phyloP scores from a whole-genome alignment of 2,888 invertebrate genomes.

The Netelia fuscicornis region DNA sequence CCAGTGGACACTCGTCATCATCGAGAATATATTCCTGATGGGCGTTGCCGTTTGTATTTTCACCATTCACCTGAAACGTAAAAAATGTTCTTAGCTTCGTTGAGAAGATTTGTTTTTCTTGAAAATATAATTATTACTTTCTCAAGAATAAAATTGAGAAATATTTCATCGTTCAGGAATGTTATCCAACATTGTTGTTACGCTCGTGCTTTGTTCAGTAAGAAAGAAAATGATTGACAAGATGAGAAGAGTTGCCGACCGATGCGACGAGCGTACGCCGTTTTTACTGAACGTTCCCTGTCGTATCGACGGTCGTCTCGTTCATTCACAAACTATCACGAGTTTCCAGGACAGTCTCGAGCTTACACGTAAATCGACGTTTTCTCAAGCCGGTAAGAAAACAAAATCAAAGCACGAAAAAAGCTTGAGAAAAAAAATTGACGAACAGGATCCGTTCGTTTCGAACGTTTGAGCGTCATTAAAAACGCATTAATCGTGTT shows the following conservation, averaged over 20 bases:
- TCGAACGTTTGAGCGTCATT: conserved; percentile 1
- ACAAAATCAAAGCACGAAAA: neutral
- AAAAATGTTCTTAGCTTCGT: conserved; percentile 39
- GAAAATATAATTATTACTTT: neutral
- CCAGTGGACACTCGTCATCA: conserved; percentile 98
- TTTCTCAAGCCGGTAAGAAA: conserved; percentile 40
- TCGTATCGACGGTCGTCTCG: conserved; percentile 48
- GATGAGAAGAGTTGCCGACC: conserved; percentile 27
- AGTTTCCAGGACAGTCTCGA: neutral
- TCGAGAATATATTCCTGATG: conserved; percentile 96
- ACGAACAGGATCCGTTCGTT: neutral
- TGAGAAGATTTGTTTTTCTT: neutral
- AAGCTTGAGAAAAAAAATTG: conserved; percentile 2
- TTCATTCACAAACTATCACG: neutral
- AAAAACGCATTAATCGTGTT: conserved; percentile 34
- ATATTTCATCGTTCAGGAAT: neutral
- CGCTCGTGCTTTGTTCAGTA: neutral
- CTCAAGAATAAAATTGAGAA: neutral
- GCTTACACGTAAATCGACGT: neutral
- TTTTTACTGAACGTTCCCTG: conserved; percentile 22
- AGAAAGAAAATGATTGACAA: neutral
- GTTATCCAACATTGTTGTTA: neutral
- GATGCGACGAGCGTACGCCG: conserved; percentile 4
- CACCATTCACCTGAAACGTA: conserved; percentile 83
- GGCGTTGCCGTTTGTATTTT: conserved; percentile 86